Conservation (phyloP, 2,113 vertebrate genomes). For the Terrapene triunguis region DNA sequence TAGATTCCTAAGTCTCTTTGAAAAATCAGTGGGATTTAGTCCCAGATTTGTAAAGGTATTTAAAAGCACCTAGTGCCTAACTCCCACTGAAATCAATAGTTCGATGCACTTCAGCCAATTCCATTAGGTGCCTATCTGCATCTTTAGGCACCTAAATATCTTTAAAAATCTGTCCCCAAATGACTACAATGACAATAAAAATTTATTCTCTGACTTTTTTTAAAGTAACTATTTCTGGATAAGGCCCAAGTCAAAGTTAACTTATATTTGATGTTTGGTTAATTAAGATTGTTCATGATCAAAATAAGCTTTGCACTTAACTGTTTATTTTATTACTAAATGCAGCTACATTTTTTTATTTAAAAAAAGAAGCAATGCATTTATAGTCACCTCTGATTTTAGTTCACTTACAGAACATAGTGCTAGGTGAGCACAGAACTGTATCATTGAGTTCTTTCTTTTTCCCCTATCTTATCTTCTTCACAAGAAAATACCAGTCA, state of each 20-base stretch:
- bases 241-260: background rate
- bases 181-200: background rate
- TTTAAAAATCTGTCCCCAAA: background rate
- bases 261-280: background rate
- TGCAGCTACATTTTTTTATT: background rate
- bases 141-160: background rate
- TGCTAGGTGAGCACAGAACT: background rate
- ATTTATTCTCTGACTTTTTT: background rate
- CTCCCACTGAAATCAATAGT: too few relatives aligned
- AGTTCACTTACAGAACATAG: background rate
- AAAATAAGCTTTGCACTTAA: constrained; percentile 4
- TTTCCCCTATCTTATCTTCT: constrained; percentile 1
- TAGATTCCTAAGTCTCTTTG: background rate
- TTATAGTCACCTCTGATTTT: constrained; percentile 1
- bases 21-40: too few relatives aligned
- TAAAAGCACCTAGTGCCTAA: too few relatives aligned
- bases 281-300: constrained; percentile 12
- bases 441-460: background rate
- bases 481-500: background rate
- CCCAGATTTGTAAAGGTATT: background rate
- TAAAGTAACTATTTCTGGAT: background rate
- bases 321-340: background rate
- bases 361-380: background rate
- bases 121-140: background rate
- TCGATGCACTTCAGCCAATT: too few relatives aligned